phyloP scores from a whole-genome alignment of 2,888 invertebrate genomes.

The Patella ulyssiponensis region DNA sequence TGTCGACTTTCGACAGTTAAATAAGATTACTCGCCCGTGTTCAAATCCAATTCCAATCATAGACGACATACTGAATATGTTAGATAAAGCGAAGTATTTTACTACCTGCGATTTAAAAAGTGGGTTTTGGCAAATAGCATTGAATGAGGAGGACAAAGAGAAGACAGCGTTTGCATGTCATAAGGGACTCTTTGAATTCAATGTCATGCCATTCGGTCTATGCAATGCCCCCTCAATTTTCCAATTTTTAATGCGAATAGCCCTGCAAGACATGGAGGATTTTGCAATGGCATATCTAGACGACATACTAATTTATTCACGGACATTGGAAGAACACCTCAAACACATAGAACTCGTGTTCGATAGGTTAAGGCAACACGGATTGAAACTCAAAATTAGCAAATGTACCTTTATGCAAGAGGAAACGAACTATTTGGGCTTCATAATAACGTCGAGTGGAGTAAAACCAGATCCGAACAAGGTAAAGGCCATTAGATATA shows the following conservation, averaged over 20 bases:
- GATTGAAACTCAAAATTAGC: slow-evolving; percentile 31
- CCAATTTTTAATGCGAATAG: background rate
- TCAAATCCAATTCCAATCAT: slow-evolving; percentile 33
- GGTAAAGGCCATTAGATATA: slow-evolving; percentile 27
- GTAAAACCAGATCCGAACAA: slow-evolving; percentile 32
- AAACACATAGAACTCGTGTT: slow-evolving; percentile 29
- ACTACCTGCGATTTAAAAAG: slow-evolving; percentile 27
- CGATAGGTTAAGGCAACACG: slow-evolving; percentile 25
- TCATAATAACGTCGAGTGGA: slow-evolving; percentile 27
- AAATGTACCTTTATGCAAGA: slow-evolving; percentile 34
- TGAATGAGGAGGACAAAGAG: slow-evolving; percentile 34
- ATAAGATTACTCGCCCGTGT: slow-evolving; percentile 27
- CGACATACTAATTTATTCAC: slow-evolving; percentile 35
- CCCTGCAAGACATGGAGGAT: background rate
- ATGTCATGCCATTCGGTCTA: slow-evolving; percentile 35
- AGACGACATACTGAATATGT: slow-evolving; percentile 32
- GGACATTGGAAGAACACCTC: slow-evolving; percentile 34
- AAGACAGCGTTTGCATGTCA: slow-evolving; percentile 36
- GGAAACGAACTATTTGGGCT: too few species aligned
- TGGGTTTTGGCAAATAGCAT: slow-evolving; percentile 36
- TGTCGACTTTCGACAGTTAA: slow-evolving; percentile 14
- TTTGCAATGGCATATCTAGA: slow-evolving; percentile 36
- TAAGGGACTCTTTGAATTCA: slow-evolving; percentile 33
- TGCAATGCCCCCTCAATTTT: slow-evolving; percentile 30
- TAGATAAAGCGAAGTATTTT: slow-evolving; percentile 32